Base-by-base conservation (phyloP, 2,888 invertebrate genomes). In the Rhaphigaster nebulosa region DNA sequence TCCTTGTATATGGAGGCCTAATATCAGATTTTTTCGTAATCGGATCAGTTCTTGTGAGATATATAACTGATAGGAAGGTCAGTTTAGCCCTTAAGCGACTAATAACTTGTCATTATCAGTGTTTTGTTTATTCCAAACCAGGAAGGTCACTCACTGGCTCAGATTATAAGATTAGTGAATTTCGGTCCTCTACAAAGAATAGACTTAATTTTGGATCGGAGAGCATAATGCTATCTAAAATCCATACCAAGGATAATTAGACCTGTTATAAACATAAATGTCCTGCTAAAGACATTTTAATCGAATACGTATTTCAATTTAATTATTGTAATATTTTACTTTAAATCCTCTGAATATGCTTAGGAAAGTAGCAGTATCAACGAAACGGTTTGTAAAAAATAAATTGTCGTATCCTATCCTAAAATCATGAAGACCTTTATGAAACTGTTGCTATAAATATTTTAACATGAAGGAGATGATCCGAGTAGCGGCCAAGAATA, bases 41-140 rank as follows among this genome's bases (percentile, higher is more conserved):
- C 84, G 84, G 84, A 84, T 84, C 84, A 84, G 38, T 41, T 38
- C 29, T 38, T 38, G 34, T 76, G 1, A 23, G 20, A 76, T 76
- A 76, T 76, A 38, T 76, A 65, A 60, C 60, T 60, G 34, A 23
- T 38, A 23, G 6, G 70, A 76, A 76, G 70, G 70, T 45, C 41
- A 84, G 84, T n/a, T 84, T 6, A 12, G n/a, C 84, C 5, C 45
- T 84, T 45, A 84, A 15, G 84, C 26, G n/a, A 45, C 26, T 50
- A 84, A 84, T 84, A 84, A 84, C n/a, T 84, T 84, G n/a, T 84
- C 45, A 84, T 84, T 50, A 84, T 13, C 84, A 84, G 15, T 84
- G 26, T n/a, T 84, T 84, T 84, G 26, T 84, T 84, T 84, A 50
- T 41, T n/a, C n/a, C 4, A 84, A 50, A 84, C 26, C 45, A 38